phyloP scores from a whole-genome alignment of 2,797 vertebrate species.

The Ateles fusciceps region DNA sequence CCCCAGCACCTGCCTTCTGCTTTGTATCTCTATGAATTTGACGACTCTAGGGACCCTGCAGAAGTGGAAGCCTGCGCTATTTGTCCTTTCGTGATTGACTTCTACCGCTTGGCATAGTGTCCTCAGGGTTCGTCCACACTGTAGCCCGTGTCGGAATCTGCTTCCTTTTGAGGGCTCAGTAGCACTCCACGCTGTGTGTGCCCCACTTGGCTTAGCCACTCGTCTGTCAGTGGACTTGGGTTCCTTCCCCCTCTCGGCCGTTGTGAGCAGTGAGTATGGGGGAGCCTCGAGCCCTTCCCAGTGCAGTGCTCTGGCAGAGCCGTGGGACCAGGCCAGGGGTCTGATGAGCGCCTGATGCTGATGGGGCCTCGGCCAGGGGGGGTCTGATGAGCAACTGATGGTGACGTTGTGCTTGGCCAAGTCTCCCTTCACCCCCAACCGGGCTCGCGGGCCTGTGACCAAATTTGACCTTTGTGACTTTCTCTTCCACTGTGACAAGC shows the following conservation, averaged over 20 bases:
- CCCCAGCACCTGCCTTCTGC: not conserved
- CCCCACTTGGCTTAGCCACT: not conserved
- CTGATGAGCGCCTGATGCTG: fast-evolving
- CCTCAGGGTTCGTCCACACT: not conserved
- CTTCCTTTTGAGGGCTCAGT: not conserved
- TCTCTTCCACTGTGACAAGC: not conserved
- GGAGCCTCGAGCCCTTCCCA: not conserved
- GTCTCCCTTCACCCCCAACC: not conserved
- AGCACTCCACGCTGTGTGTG: not conserved
- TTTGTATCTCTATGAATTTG: not conserved
- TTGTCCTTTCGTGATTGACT: not conserved
- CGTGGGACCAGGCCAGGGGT: not conserved
- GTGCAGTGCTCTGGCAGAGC: not conserved
- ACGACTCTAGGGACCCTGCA: not conserved
- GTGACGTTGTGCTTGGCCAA: not conserved
- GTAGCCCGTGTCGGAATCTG: too few relatives aligned
- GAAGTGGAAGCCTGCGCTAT: not conserved
- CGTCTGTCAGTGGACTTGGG: not conserved
- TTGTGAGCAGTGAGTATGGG: not conserved
- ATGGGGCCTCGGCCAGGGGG: not conserved
- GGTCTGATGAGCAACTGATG: fast-evolving
- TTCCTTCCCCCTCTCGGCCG: not conserved
- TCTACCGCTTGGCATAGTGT: not conserved
- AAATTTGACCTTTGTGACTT: not conserved
- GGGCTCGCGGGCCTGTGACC: not conserved